These are phyloP conservation scores for Thelaira solivaga DNA, from an alignment of 2,888 invertebrate species.

Conservation along the genomic window DNA sequence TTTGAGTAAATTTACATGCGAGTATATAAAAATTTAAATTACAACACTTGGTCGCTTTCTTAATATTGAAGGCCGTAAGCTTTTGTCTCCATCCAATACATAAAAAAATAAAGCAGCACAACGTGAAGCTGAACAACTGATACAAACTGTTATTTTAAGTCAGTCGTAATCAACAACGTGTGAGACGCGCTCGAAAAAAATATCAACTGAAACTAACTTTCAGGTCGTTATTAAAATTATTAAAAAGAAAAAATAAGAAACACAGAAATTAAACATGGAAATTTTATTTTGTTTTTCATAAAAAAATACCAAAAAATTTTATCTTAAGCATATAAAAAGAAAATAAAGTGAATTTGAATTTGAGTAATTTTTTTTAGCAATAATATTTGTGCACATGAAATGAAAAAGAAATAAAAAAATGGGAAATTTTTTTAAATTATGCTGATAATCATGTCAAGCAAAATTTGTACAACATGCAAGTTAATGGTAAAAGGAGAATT, in stretches of 20 bases:
- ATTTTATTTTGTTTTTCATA: constrained; percentile 18
- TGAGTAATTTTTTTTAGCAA: neutral
- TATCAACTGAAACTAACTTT: constrained; percentile 61
- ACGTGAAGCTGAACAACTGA: constrained; percentile 60
- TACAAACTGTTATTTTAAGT: constrained; percentile 62
- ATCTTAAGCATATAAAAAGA: constrained; percentile 26
- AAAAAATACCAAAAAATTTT: constrained; percentile 2
- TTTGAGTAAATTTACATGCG: too few species aligned
- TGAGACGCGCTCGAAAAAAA: constrained; percentile 62
- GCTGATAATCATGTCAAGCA: constrained; percentile 37
- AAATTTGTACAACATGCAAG: constrained; percentile 28
- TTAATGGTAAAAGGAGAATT: constrained; percentile 40
- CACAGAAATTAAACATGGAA: constrained; percentile 25
- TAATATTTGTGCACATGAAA: neutral
- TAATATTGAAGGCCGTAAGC: neutral
- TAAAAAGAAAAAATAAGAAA: constrained; percentile 20
- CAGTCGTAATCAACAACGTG: constrained; percentile 63
- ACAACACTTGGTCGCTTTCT: neutral
- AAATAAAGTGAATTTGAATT: neutral
- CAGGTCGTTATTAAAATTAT: constrained; percentile 52
- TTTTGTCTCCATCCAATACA: constrained; percentile 37
- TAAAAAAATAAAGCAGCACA: constrained; percentile 57
- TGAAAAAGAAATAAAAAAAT: neutral
- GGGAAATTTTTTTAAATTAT: constrained; percentile 1
- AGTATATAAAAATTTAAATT: too few species aligned